phyloP scores from a whole-genome alignment of 1,140 invertebrate species.

The Radopholus similis region DNA sequence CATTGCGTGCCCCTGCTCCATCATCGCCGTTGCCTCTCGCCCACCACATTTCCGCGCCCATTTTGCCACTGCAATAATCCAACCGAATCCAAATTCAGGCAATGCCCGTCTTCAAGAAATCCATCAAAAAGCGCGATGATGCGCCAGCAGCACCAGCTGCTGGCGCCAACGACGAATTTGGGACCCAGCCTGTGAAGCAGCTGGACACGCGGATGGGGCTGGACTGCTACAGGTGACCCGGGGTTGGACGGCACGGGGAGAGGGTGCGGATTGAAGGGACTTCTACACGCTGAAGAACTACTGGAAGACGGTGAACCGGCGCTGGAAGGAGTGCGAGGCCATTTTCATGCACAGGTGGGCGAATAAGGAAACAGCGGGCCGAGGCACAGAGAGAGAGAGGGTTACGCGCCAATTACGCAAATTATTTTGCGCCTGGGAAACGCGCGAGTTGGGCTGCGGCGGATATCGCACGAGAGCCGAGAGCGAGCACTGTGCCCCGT shows the following conservation, averaged over 20 bases:
- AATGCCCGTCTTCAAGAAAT: conserved; percentile 21
- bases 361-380: not conserved
- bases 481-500: too few species aligned
- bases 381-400: not conserved
- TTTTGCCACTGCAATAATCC: not conserved
- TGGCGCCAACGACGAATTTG: conserved; percentile 6
- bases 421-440: not conserved
- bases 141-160: not conserved
- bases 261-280: conserved; percentile 2
- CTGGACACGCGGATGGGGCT: conserved; percentile 25
- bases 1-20: not conserved
- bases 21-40: not conserved
- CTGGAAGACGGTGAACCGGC: conserved; percentile 29
- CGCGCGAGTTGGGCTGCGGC: not conserved
- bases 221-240: conserved; percentile 22
- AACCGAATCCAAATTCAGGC: not conserved
- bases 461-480: not conserved
- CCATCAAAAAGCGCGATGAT: conserved; percentile 5
- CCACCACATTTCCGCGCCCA: not conserved
- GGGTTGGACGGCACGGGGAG: not conserved
- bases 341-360: conserved; percentile 24
- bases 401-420: not conserved
- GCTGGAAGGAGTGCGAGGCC: conserved; percentile 14
- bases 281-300: conserved; percentile 38
- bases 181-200: conserved; percentile 21